Evolutionary conservation across 2,888 invertebrate species (phyloP), one percentile per base, ranked within the genome.

Genomic region (Heteropelma amictum): DNA sequence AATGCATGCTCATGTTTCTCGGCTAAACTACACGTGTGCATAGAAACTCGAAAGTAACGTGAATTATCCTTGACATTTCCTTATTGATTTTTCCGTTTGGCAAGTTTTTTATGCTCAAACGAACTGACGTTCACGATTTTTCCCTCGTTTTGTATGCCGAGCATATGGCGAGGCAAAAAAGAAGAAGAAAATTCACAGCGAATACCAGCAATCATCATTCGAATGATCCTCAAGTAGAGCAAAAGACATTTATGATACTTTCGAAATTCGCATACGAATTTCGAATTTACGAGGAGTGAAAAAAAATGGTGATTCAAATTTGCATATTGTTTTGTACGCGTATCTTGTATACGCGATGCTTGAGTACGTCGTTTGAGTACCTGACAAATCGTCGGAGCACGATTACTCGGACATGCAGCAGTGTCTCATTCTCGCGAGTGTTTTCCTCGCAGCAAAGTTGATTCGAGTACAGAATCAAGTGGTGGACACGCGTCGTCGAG

Each of bases 401-500:
- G n/a, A n/a, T n/a, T n/a, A n/a, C n/a, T n/a, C n/a, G n/a, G n/a
- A n/a, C n/a, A n/a, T n/a, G n/a, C n/a, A n/a, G n/a, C n/a, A 21
- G 61, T n/a, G 49, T 49, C 33, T 61, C 45, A 33, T 35, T 30
- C 33, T 40, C 54, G 38, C 68, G 42, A 56, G 72, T 63, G 73
- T 73, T 67, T 61, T 61, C 54, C 61, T 33, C 58, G 28, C 7
- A 47, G 56, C 21, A 14, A 47, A 67, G 67, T 67, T 60, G 72
- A 54, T 72, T 61, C 42, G 47, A 72, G 67, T 17, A 7, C 26
- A n/a, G n/a, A 54, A 28, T 30, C 60, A 40, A 60, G 61, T 61
- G 28, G 47, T 17, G 63, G 49, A 63, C 58, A 64, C 69, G 58
- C 63, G 63, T 64, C 58, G 56, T 63, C 72, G 68, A 42, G 61